phyloP scores from a whole-genome alignment of 2,797 vertebrate genomes.

The Paratrypauchen microcephalus region DNA sequence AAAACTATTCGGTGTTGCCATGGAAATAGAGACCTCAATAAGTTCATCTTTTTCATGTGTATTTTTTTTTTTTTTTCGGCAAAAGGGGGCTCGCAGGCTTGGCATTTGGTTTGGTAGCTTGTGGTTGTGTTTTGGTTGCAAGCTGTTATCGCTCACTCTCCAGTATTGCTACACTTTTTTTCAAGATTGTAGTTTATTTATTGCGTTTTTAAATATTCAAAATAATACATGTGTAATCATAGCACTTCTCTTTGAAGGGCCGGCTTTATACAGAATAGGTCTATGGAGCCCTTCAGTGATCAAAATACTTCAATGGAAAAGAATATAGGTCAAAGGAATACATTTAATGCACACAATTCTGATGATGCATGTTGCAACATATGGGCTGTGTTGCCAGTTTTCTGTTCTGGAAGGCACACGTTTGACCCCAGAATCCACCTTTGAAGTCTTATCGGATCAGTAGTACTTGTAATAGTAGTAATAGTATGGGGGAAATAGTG shows the following conservation, averaged over 20 bases:
- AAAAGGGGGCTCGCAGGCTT: conserved; percentile 53
- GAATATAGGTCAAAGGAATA: conserved; percentile 64
- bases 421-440: conserved; percentile 45
- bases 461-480: conserved; percentile 51
- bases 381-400: conserved; percentile 26
- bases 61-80: conserved; percentile 29
- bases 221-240: conserved; percentile 28
- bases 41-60: conserved; percentile 78
- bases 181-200: conserved; percentile 37
- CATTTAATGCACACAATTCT: conserved; percentile 43
- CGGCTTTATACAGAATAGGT: conserved; percentile 5
- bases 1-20: conserved; percentile 84
- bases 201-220: conserved; percentile 46
- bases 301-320: conserved; percentile 44
- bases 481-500: conserved; percentile 56
- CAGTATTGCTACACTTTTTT: conserved; percentile 41
- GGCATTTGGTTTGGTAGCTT: conserved; percentile 68
- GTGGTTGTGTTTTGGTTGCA: conserved; percentile 49
- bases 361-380: conserved; percentile 33
- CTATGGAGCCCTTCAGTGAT: conserved; percentile 40
- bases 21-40: conserved; percentile 83
- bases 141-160: conserved; percentile 56
- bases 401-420: conserved; percentile 15
- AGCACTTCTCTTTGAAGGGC: conserved; percentile 3
- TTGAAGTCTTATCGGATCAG: conserved; percentile 42